A percentile compares a stretch with the other conserved stretches of the same genome.
These are phyloP conservation scores for Champsocephalus gunnari DNA, from an alignment of 2,797 vertebrate genomes.

Conservation along the genomic window DNA sequence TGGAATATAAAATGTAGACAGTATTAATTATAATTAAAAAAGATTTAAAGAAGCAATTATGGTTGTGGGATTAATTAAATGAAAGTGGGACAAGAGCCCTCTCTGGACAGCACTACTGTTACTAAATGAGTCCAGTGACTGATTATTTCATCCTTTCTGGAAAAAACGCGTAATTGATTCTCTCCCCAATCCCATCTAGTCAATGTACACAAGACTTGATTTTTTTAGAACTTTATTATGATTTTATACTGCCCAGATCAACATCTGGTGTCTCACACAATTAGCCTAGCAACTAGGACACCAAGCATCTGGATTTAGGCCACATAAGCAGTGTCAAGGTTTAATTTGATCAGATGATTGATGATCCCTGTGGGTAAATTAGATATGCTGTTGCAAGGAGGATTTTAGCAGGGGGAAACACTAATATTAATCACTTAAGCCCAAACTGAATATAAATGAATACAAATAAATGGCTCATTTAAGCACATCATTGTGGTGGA, in stretches of 20 bases:
- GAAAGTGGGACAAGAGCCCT: not conserved
- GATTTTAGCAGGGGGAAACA: not conserved
- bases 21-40: not conserved
- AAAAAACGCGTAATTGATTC: constrained; percentile 17
- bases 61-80: constrained; percentile 12
- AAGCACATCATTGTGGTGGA: not conserved
- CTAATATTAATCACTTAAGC: constrained; percentile 1
- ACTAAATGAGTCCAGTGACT: not conserved
- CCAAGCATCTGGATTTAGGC: constrained; percentile 33
- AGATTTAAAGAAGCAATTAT: constrained; percentile 19
- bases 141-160: constrained; percentile 33
- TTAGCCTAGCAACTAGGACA: constrained; percentile 21
- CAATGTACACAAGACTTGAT: not conserved
- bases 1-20: not conserved
- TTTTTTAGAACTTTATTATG: not conserved
- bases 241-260: constrained; percentile 5
- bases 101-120: constrained; percentile 12
- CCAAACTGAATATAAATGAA: constrained; percentile 14
- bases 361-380: constrained; percentile 35
- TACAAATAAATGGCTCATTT: constrained; percentile 12
- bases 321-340: constrained; percentile 17
- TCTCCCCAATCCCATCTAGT: not conserved
- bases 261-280: constrained; percentile 37
- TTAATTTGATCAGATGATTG: constrained; percentile 48
- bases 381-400: constrained; percentile 14